These are phyloP conservation scores for Drosophila paulistorum DNA, from an alignment of 1,140 invertebrate genomes.

Conservation along the genomic window DNA sequence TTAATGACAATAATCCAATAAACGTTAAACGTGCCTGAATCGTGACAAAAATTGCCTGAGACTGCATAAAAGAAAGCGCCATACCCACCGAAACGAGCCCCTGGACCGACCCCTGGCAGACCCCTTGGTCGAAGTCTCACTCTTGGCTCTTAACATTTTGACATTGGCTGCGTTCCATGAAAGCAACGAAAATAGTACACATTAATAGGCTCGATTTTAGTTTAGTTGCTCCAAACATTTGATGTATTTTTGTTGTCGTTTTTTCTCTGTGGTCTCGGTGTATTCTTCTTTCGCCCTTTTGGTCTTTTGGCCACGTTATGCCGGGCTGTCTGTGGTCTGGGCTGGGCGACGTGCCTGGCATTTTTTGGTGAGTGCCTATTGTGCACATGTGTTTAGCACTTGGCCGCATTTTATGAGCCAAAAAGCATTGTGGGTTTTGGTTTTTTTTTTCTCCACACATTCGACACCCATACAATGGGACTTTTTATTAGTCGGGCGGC, in stretches of 20 bases:
- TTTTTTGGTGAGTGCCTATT: constrained; percentile 61
- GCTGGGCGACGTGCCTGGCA: constrained; percentile 56
- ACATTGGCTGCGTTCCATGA: constrained; percentile 69
- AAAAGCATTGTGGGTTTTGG: constrained; percentile 31
- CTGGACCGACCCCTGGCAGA: constrained; percentile 22
- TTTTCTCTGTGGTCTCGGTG: constrained; percentile 27
- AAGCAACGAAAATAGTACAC: constrained; percentile 32
- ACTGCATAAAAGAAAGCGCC: constrained; percentile 74
- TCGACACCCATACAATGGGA: constrained; percentile 74
- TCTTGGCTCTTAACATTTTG: constrained; percentile 69
- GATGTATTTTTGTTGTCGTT: constrained; percentile 2
- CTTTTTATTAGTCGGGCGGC: constrained; percentile 51
- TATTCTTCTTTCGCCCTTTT: constrained; percentile 14
- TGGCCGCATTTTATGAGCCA: constrained; percentile 68
- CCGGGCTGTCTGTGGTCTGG: constrained; percentile 14
- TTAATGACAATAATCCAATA: constrained; percentile 82
- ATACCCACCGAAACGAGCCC: not conserved
- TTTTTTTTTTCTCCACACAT: constrained; percentile 22
- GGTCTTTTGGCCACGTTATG: no score
- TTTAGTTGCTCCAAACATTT: constrained; percentile 1
- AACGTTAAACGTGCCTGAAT: constrained; percentile 68
- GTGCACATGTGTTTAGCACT: constrained; percentile 62
- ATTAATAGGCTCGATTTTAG: constrained; percentile 66
- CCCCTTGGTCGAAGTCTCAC: constrained; percentile 32
- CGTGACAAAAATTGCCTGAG: constrained; percentile 71